A percentile compares a stretch with the other conserved stretches of the same genome.
These are phyloP conservation scores for Chloroceryle amazona DNA, from an alignment of 2,797 vertebrate species.

Conservation along the genomic window DNA sequence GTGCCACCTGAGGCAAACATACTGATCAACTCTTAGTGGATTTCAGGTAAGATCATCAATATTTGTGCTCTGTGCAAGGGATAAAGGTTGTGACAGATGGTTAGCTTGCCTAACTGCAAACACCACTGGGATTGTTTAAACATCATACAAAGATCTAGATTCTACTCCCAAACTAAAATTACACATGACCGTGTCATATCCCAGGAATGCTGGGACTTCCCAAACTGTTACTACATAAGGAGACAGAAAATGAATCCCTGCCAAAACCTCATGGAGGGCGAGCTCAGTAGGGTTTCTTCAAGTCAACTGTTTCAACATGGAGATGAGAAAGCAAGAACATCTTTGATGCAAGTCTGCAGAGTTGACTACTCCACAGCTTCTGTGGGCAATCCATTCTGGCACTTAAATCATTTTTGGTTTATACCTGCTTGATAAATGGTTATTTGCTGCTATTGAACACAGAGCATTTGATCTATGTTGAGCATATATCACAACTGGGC, in stretches of 20 bases:
- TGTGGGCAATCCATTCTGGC: background rate
- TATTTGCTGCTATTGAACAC: background rate
- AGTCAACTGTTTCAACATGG: background rate
- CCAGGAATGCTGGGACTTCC: background rate
- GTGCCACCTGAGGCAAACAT: background rate
- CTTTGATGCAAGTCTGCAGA: background rate
- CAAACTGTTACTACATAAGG: background rate
- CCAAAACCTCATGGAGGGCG: background rate
- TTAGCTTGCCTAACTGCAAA: background rate
- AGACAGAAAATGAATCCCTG: background rate
- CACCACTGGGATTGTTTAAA: background rate
- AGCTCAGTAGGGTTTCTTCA: background rate
- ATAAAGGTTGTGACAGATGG: accelerated
- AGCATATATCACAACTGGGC: background rate
- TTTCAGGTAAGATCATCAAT: background rate
- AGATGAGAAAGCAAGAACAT: background rate
- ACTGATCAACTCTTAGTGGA: background rate
- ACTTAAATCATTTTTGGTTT: background rate
- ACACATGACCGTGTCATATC: background rate
- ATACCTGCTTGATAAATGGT: background rate
- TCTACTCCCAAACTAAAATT: background rate
- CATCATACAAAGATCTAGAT: background rate
- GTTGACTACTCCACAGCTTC: background rate
- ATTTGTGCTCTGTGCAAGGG: background rate
- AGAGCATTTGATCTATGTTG: too few relatives aligned